phyloP scores from a whole-genome alignment of 2,888 invertebrate species.

The Drepana falcataria region DNA sequence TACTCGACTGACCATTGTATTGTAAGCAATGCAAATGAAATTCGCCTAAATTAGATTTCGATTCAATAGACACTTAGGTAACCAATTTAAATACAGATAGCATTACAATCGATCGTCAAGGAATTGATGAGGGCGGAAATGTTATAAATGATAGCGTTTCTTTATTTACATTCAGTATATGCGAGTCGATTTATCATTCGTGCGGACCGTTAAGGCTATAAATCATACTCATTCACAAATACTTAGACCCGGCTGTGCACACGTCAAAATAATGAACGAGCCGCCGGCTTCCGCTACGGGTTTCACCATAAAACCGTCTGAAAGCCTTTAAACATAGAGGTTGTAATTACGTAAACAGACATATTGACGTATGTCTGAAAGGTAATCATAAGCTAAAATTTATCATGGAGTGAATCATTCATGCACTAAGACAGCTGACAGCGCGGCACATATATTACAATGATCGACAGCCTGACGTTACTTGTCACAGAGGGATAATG shows the following conservation, averaged over 20 bases:
- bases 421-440: conserved; percentile 76
- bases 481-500: conserved; percentile 77
- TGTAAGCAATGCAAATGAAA: too few species aligned
- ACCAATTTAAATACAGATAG: conserved; percentile 26
- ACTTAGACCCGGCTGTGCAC: conserved; percentile 40
- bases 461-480: conserved; percentile 77
- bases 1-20: neutral
- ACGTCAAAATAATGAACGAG: conserved; percentile 55
- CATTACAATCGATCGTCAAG: conserved; percentile 23
- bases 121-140: conserved; percentile 47
- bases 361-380: conserved; percentile 74
- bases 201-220: conserved; percentile 49
- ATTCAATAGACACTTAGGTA: conserved; percentile 17
- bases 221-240: conserved; percentile 61
- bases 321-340: conserved; percentile 61
- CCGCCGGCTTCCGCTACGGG: conserved; percentile 47
- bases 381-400: conserved; percentile 79
- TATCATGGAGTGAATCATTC: conserved; percentile 78
- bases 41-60: too few species aligned
- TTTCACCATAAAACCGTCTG: conserved; percentile 54
- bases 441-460: conserved; percentile 76
- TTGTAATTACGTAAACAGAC: conserved; percentile 75
- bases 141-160: conserved; percentile 53
- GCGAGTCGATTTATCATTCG: conserved; percentile 62
- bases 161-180: conserved; percentile 56